phyloP scores from a whole-genome alignment of 2,888 invertebrate species.

The Reticulitermes lucifugus region DNA sequence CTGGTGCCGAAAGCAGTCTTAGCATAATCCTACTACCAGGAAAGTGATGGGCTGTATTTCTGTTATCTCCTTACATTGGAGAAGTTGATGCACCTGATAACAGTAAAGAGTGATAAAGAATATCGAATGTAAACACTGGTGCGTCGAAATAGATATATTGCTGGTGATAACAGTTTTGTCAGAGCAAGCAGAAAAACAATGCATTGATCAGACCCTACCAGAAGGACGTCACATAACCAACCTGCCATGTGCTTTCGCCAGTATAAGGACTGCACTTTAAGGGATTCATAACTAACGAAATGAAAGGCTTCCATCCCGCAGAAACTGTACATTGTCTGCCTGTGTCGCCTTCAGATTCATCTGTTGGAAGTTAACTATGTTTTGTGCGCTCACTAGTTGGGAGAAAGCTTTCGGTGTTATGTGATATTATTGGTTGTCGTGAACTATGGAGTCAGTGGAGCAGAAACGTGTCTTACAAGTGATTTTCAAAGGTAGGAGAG shows the following conservation, averaged over 20 bases:
- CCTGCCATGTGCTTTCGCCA: neutral
- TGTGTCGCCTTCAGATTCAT: neutral
- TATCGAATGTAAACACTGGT: neutral
- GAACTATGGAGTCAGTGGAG: conserved; percentile 4
- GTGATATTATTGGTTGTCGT: neutral
- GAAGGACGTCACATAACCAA: neutral
- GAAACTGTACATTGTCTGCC: neutral
- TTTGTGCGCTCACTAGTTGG: neutral
- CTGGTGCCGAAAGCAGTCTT: too few relatives aligned
- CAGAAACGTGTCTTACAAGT: neutral
- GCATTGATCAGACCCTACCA: neutral
- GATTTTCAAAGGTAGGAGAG: conserved; percentile 6
- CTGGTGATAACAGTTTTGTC: neutral
- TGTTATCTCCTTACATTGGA: too few relatives aligned
- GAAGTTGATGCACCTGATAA: neutral
- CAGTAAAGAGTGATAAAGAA: neutral
- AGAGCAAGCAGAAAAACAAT: neutral
- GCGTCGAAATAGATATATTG: neutral
- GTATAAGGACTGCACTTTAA: conserved; percentile 10
- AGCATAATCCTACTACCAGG: too few relatives aligned
- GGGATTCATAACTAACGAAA: neutral
- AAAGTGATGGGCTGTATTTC: too few relatives aligned
- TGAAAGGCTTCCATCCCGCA: neutral
- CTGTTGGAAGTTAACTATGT: too few relatives aligned
- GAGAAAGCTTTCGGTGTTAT: neutral